Evolutionary conservation across 2,113 vertebrate species (phyloP).

Genomic region (Synchiropus splendidus): DNA sequence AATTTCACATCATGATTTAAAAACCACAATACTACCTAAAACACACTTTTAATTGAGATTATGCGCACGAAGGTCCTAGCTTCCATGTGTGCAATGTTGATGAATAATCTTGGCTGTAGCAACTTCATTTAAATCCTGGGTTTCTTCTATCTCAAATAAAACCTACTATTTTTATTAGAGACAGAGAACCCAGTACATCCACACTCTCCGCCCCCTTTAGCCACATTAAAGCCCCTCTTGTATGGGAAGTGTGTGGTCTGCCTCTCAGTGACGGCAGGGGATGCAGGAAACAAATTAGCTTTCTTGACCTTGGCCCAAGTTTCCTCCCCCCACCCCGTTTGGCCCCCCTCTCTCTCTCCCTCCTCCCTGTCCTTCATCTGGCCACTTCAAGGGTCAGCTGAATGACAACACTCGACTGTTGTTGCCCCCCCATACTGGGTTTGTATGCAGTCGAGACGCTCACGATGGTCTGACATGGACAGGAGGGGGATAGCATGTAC

Average conservation of each 20-base stretch:
- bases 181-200: conserved; percentile 39
- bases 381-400: conserved; percentile 65
- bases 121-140: no score
- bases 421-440: conserved; percentile 22
- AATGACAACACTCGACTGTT: conserved; percentile 55
- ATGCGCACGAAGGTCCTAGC: no score
- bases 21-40: no score
- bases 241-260: conserved; percentile 66
- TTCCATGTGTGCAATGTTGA: no score
- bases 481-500: conserved; percentile 31
- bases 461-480: conserved; percentile 13
- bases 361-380: conserved; percentile 41
- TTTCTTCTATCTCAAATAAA: no score
- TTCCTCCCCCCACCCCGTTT: conserved; percentile 49
- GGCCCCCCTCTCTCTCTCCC: conserved; percentile 15
- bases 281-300: conserved; percentile 72
- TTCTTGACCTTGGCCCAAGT: conserved; percentile 72
- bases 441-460: conserved; percentile 37
- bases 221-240: conserved; percentile 61
- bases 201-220: conserved; percentile 34
- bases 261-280: conserved; percentile 55
- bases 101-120: no score
- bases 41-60: no score
- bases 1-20: no score
- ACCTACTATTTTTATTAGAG: conserved; percentile 11